Percentiles rank a stretch among this genome's conserved stretches.
These are phyloP conservation scores for Emmelina monodactyla DNA, from an alignment of 2,888 invertebrate genomes.

Conservation along the genomic window DNA sequence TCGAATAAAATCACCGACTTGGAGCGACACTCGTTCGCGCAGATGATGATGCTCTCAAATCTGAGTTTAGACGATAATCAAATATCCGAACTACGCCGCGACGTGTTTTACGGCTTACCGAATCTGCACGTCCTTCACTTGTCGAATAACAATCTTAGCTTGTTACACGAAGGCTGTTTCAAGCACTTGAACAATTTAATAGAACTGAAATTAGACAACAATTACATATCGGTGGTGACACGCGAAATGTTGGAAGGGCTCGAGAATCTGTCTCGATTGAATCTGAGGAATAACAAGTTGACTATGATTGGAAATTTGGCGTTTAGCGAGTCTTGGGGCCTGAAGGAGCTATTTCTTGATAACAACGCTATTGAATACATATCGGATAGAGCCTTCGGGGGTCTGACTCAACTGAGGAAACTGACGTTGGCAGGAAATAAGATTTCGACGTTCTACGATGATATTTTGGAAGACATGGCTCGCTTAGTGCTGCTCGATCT, in stretches of 20 bases:
- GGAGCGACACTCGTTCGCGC: conserved; percentile 74
- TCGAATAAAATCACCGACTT: conserved; percentile 74
- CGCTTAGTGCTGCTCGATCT: conserved; percentile 77
- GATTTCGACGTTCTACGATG: conserved; percentile 73
- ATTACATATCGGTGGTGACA: conserved; percentile 77
- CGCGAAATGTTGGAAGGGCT: conserved; percentile 80
- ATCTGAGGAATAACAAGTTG: conserved; percentile 77
- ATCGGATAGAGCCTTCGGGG: conserved; percentile 78
- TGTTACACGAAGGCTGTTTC: conserved; percentile 87
- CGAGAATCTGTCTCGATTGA: conserved; percentile 73
- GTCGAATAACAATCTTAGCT: conserved; percentile 85
- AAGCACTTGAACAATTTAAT: conserved; percentile 75
- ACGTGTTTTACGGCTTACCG: conserved; percentile 78
- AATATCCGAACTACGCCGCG: conserved; percentile 75
- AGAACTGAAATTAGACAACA: conserved; percentile 80
- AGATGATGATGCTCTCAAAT: conserved; percentile 73
- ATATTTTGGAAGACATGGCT: conserved; percentile 74
- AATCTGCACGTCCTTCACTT: conserved; percentile 76
- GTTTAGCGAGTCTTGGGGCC: conserved; percentile 78
- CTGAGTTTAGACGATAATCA: conserved; percentile 79
- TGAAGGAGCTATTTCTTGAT: conserved; percentile 74
- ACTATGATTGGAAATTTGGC: conserved; percentile 81
- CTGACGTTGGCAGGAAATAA: conserved; percentile 78
- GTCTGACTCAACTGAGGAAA: conserved; percentile 73
- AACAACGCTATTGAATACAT: conserved; percentile 75